A percentile compares a stretch with the other conserved stretches of the same genome.
phyloP scores from a whole-genome alignment of 2,113 vertebrate species.

The Galeopterus variegatus region DNA sequence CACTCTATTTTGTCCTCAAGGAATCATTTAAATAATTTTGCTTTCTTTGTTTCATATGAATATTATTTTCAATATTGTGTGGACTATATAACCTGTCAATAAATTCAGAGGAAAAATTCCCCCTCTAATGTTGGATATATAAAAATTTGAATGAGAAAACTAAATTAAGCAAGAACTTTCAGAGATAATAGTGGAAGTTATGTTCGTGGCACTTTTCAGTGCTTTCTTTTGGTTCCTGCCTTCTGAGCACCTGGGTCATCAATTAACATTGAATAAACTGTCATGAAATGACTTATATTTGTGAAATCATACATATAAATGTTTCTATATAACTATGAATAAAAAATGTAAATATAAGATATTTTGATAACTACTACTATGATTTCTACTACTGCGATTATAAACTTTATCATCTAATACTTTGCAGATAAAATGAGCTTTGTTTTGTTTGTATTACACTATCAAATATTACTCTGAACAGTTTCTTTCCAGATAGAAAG shows the following conservation, averaged over 20 bases:
- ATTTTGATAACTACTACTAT: neutral
- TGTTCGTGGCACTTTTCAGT: neutral
- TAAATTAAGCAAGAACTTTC: neutral
- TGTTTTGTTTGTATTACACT: neutral
- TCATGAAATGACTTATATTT: neutral
- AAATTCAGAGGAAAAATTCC: neutral
- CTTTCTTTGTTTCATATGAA: neutral
- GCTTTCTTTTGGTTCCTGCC: neutral
- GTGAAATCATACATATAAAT: neutral
- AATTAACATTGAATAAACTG: neutral
- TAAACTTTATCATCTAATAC: neutral
- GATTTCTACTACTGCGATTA: neutral
- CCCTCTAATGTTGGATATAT: neutral
- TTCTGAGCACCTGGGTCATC: neutral
- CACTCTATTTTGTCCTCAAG: neutral
- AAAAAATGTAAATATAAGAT: neutral
- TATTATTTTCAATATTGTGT: neutral
- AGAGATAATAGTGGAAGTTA: neutral
- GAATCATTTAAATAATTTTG: neutral
- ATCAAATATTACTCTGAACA: neutral
- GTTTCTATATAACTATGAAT: slow-evolving; percentile 4
- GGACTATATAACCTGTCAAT: neutral
- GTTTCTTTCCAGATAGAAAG: neutral
- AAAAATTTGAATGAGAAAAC: slow-evolving; percentile 29
- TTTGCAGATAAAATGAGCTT: neutral